A percentile compares a stretch with the other conserved stretches of the same genome.
Evolutionary conservation across 2,113 vertebrate species (phyloP).

Genomic region (Zeus faber): DNA sequence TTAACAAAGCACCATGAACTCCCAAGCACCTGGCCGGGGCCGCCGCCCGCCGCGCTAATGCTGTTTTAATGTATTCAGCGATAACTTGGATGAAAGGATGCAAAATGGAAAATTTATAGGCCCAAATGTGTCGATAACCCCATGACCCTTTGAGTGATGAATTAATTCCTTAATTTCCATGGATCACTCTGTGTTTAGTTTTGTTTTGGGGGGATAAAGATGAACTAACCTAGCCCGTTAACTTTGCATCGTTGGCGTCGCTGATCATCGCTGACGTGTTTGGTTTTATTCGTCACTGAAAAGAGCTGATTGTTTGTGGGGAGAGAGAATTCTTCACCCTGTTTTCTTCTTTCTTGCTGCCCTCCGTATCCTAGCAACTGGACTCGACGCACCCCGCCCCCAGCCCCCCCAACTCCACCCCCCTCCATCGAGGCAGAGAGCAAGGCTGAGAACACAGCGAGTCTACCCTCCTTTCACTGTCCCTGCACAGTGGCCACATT

Average conservation of each 20-base stretch:
- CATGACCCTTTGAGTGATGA: slow-evolving; percentile 45
- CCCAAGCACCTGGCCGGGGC: slow-evolving; percentile 58
- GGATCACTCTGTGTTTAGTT: slow-evolving; percentile 49
- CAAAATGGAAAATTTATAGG: slow-evolving; percentile 54
- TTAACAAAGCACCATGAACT: slow-evolving; percentile 66
- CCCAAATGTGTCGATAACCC: slow-evolving; percentile 45
- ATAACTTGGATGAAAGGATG: slow-evolving; percentile 33
- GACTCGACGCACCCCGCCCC: too few relatives aligned
- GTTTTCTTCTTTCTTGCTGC: slow-evolving; percentile 48
- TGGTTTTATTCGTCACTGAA: neutral
- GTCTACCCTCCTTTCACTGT: slow-evolving; percentile 37
- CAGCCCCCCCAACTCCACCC: too few relatives aligned
- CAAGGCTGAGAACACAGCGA: slow-evolving; percentile 43
- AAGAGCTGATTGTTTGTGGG: slow-evolving; percentile 36
- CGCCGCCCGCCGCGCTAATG: slow-evolving; percentile 41
- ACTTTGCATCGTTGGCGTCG: neutral
- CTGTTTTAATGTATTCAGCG: slow-evolving; percentile 53
- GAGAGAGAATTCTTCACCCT: slow-evolving; percentile 45
- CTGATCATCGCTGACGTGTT: neutral
- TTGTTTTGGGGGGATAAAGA: too few relatives aligned
- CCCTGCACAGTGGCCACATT: slow-evolving; percentile 42
- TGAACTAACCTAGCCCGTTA: too few relatives aligned
- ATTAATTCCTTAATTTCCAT: slow-evolving; percentile 46
- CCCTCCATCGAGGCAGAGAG: too few relatives aligned
- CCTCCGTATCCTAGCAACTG: slow-evolving; percentile 77